These are phyloP conservation scores for Myoxocephalus aenaeus DNA, from an alignment of 2,797 vertebrate species.

Conservation along the genomic window DNA sequence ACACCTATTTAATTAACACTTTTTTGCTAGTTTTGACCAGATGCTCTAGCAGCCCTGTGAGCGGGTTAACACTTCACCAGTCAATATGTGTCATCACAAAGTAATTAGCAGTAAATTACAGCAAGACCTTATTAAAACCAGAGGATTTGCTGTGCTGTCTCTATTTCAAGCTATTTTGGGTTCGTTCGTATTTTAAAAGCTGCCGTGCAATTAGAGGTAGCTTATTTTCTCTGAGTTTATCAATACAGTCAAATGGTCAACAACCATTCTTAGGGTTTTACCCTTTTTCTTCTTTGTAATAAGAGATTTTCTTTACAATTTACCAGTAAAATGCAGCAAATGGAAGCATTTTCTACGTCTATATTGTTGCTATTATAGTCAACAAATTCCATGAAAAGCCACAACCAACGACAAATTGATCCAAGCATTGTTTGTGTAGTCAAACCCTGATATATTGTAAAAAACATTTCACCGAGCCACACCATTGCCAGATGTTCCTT, in stretches of 20 bases:
- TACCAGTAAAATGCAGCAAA: background rate
- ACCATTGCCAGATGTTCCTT: background rate
- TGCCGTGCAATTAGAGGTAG: background rate
- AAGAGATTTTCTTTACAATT: background rate
- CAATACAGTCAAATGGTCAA: background rate
- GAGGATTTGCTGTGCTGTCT: background rate
- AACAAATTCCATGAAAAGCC: background rate
- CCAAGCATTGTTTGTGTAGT: background rate
- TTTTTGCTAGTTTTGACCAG: constrained; percentile 33
- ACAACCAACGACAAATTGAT: background rate
- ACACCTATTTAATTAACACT: constrained; percentile 35
- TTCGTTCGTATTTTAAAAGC: constrained; percentile 2
- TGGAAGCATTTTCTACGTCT: background rate
- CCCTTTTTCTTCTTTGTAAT: background rate
- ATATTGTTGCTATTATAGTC: background rate
- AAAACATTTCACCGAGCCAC: background rate
- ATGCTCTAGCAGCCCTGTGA: constrained; percentile 26
- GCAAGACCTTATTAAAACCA: constrained; percentile 28
- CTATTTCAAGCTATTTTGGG: background rate
- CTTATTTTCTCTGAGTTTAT: background rate
- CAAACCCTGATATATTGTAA: background rate
- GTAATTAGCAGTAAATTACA: constrained; percentile 37
- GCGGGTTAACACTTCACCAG: constrained; percentile 19
- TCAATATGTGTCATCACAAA: constrained; percentile 19
- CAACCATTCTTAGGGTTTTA: background rate